These are phyloP conservation scores for Hippocampus guttulatus DNA, from an alignment of 2,113 vertebrate species.

Conservation along the genomic window DNA sequence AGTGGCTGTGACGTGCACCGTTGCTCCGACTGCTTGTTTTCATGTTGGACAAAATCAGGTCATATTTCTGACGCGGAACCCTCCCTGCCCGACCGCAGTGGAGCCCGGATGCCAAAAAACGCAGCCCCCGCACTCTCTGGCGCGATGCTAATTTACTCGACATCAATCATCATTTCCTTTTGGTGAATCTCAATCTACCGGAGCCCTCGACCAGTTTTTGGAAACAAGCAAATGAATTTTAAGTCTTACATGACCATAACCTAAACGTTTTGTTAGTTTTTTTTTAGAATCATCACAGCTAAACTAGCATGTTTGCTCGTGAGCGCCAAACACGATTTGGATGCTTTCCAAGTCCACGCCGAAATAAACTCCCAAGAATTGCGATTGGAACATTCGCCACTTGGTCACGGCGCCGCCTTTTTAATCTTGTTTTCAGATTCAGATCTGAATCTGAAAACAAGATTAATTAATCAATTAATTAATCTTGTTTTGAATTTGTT, in stretches of 20 bases:
- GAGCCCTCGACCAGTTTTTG: too few relatives aligned
- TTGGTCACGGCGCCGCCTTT: neutral
- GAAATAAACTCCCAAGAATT: neutral
- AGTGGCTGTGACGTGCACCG: conserved; percentile 10
- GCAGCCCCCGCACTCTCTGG: neutral
- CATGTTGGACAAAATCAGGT: conserved; percentile 48
- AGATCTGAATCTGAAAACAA: too few relatives aligned
- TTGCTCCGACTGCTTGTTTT: conserved; percentile 37
- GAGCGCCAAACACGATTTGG: too few relatives aligned
- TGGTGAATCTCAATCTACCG: too few relatives aligned
- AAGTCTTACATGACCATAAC: too few relatives aligned
- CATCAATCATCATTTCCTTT: too few relatives aligned
- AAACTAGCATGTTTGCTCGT: too few relatives aligned
- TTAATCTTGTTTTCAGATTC: conserved; percentile 6
- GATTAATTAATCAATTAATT: too few relatives aligned
- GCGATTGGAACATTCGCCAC: neutral
- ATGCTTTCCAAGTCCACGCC: neutral
- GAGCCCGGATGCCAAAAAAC: conserved; percentile 21
- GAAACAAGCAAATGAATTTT: too few relatives aligned
- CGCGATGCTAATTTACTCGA: neutral
- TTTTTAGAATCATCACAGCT: too few relatives aligned
- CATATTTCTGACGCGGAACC: conserved; percentile 42
- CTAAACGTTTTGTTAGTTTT: too few relatives aligned
- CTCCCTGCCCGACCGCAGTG: conserved; percentile 10
- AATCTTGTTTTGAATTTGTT: conserved; percentile 9